Evolutionary conservation across 2,888 invertebrate species (phyloP), one percentile per base, ranked within the genome.

Genomic region (Caenorhabditis panamensis): DNA sequence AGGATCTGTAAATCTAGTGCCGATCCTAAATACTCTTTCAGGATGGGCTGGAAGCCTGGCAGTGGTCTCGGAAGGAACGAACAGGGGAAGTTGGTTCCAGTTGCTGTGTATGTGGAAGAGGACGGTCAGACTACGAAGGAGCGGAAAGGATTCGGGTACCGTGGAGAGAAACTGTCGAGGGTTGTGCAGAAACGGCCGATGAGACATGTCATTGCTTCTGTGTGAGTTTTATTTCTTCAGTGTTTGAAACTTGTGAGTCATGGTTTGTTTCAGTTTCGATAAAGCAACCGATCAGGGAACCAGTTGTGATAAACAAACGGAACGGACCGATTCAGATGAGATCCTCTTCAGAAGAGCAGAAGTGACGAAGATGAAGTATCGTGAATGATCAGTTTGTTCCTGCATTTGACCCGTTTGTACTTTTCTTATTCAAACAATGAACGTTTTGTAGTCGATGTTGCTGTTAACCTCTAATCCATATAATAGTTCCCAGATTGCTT

Each of bases 1-100:
- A 11, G 31, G 44, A 51, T 26, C 56, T 28, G 64, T 18, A 44
- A 58, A 37, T 49, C 26, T 20, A 13, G n/a, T 54, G 9, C 9
- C 20, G 51, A 51, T n/a, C 16, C 5, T 5, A 56, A n/a, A 54
- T 4, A 22, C 8, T 4, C 8, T 44, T 83, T 53, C 61, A 85
- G 84, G 63, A 84, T 86, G 84, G 93, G 93, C 3, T 93, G 93
- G 93, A 90, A 86, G 56, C 92, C 92, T 28, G 93, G 93, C 2
- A 82, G 89, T 62, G 93, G 93, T 9, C 88, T 93, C 18, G 93
- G 93, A 1, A 88, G 86, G 47, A 84, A 88, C 44, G 78, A 87
- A 4, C 83, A 85, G 41, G 93, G 92, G 31, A 91, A 91, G 64
- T 62, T 80, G 0, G 51, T 81, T 18, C 87, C 88, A 2, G 84